Percentiles rank a stretch among this genome's conserved stretches.
phyloP scores from a whole-genome alignment of 1,140 invertebrate species.

The Conus betulinus region DNA sequence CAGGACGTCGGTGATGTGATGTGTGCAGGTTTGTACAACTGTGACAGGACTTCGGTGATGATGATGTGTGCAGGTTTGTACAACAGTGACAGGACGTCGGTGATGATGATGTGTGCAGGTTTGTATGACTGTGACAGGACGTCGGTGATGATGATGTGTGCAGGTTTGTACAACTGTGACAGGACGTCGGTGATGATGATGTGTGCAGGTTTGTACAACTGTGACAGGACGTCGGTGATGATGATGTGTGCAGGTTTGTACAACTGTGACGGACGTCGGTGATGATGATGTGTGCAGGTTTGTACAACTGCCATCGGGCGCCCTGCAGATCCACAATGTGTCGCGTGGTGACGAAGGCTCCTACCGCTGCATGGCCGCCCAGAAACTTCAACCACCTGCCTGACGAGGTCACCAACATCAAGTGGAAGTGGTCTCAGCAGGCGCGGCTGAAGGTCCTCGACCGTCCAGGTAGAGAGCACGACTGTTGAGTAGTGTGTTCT shows the following conservation, averaged over 20 bases:
- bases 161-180: too few relatives aligned
- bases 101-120: slow-evolving; percentile 40
- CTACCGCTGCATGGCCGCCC: slow-evolving; percentile 53
- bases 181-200: too few relatives aligned
- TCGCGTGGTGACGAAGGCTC: slow-evolving; percentile 42
- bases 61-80: too few relatives aligned
- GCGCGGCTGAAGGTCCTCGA: slow-evolving; percentile 47
- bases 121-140: slow-evolving; percentile 34
- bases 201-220: slow-evolving; percentile 47
- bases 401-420: slow-evolving; percentile 50
- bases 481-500: too few relatives aligned
- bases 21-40: slow-evolving; percentile 47
- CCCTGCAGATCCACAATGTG: slow-evolving; percentile 56
- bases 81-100: too few relatives aligned
- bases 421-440: slow-evolving; percentile 48
- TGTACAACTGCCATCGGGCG: slow-evolving; percentile 50
- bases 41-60: neutral
- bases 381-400: slow-evolving; percentile 47
- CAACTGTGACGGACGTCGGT: too few relatives aligned
- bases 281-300: slow-evolving; percentile 42
- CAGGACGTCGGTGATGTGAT: too few relatives aligned
- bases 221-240: neutral
- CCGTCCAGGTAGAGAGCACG: neutral
- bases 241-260: too few relatives aligned
- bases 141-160: too few relatives aligned